Base-by-base conservation (phyloP, 2,888 invertebrate genomes). In the Pandemis heparana region DNA sequence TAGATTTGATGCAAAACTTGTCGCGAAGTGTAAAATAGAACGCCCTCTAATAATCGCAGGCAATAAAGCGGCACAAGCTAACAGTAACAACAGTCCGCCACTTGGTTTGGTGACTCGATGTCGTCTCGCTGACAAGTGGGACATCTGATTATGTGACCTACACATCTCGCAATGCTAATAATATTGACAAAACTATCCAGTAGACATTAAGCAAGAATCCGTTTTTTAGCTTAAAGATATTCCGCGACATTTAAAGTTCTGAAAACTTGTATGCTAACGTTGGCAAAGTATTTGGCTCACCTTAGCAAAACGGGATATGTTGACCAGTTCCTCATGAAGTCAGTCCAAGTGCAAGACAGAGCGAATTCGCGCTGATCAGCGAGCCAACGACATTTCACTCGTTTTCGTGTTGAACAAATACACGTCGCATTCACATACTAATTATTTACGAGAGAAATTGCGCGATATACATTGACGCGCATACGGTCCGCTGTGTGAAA, bases 391-490 rank as follows among this genome's bases (percentile, higher is more conserved):
- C 94, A 94, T 93, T 92, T 94, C 94, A 94, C 93, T 90, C 81
- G 86, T 87, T 88, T 88, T 89, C 87, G 87, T 88, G 84, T 82
- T 86, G 82, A 86, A 86, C 87, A 85, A 88, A 87, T 85, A 87
- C 89, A 85, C 85, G 85, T 88, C 87, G 88, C 87, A 92, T 91
- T 92, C 94, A 92, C 94, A 93, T 94, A 90, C 89, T 92, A 91
- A 89, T 89, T 85, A 81, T 85, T 88, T 88, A 84, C 85, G 85
- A 89, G 88, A 89, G 90, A 91, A 91, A 93, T 86, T 87, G 84
- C 87, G 85, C 89, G 87, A 82, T 84, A 84, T 84, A 84, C 82
- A 84, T 83, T 82, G 80, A 85, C 92, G 89, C 89, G 89, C 87
- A 85, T 86, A 85, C 87, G 80, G 87, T 82, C 82, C 84, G 89